Conservation (phyloP, 2,888 invertebrate species). For the Prenolepis imparis region DNA sequence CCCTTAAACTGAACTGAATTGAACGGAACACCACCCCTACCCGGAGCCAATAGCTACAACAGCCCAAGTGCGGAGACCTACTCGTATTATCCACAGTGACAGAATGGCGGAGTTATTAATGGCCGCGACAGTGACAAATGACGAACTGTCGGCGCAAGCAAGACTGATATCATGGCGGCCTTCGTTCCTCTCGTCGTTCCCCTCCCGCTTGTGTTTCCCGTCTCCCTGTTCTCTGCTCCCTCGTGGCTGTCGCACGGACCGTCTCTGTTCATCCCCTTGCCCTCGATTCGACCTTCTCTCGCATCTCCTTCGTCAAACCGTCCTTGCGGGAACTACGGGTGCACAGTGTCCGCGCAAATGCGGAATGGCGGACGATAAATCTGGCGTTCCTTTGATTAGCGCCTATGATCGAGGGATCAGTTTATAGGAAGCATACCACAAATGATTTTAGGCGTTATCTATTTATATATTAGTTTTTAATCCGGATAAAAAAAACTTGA, state of each 20-base stretch:
- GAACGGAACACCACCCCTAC: constrained; percentile 84
- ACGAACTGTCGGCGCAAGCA: constrained; percentile 87
- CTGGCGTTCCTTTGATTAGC: constrained; percentile 70
- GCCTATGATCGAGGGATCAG: constrained; percentile 71
- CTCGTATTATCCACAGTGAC: constrained; percentile 87
- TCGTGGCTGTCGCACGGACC: constrained; percentile 70
- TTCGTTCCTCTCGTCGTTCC: constrained; percentile 82
- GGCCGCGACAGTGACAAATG: constrained; percentile 86
- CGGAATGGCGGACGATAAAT: constrained; percentile 72
- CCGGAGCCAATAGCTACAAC: constrained; percentile 76
- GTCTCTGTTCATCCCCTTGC: constrained; percentile 69
- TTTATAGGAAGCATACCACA: constrained; percentile 34
- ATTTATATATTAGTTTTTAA: not conserved
- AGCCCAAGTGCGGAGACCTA: constrained; percentile 79
- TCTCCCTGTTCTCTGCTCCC: constrained; percentile 72
- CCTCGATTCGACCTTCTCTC: constrained; percentile 70
- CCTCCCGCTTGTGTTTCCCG: constrained; percentile 66
- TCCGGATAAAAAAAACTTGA: not conserved
- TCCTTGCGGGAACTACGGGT: constrained; percentile 52
- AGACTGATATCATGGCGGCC: constrained; percentile 86
- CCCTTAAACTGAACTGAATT: constrained; percentile 85
- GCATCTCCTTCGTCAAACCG: constrained; percentile 61
- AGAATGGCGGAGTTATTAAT: constrained; percentile 86
- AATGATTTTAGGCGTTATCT: constrained; percentile 32
- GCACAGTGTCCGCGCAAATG: constrained; percentile 63